Evolutionary conservation across 2,888 invertebrate genomes (phyloP).

Genomic region (Gymnoscelis rufifasciata): DNA sequence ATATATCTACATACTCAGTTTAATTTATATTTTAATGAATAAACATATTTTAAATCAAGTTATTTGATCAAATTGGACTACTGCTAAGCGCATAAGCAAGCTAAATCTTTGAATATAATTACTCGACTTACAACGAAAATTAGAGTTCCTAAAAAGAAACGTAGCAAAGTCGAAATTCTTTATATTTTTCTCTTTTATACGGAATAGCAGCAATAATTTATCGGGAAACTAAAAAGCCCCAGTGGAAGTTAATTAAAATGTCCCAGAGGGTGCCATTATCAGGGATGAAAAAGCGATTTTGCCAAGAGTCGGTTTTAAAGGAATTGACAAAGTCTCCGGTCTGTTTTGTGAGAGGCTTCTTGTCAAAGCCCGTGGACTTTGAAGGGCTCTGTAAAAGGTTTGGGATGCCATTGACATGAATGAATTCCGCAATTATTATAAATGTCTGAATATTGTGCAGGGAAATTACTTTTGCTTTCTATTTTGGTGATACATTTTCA

Average conservation of each 20-base stretch:
- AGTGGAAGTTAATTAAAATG: slow-evolving; percentile 70
- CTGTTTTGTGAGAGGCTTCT: slow-evolving; percentile 50
- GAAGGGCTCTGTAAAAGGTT: slow-evolving; percentile 53
- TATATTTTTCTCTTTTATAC: slow-evolving; percentile 8
- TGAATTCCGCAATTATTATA: slow-evolving; percentile 20
- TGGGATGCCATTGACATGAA: slow-evolving; percentile 49
- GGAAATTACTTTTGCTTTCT: not conserved
- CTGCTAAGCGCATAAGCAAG: no score
- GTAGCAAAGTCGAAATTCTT: no score
- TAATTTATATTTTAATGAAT: no score
- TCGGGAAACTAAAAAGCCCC: slow-evolving; percentile 52
- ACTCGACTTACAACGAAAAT: not conserved
- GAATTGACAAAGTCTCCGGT: slow-evolving; percentile 60
- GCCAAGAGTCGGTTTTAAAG: slow-evolving; percentile 64
- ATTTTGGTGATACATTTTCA: no score
- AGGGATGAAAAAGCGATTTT: slow-evolving; percentile 76
- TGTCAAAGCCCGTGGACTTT: slow-evolving; percentile 52
- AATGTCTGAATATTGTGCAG: slow-evolving; percentile 24
- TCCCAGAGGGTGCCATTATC: slow-evolving; percentile 67
- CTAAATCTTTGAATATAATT: no score
- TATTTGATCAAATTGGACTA: no score
- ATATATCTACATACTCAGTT: no score
- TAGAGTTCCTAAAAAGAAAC: no score
- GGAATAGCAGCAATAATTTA: slow-evolving; percentile 54
- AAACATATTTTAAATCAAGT: no score